A percentile compares a stretch with the other conserved stretches of the same genome.
phyloP scores from a whole-genome alignment of 1,140 invertebrate species.

The Wasmannia auropunctata region DNA sequence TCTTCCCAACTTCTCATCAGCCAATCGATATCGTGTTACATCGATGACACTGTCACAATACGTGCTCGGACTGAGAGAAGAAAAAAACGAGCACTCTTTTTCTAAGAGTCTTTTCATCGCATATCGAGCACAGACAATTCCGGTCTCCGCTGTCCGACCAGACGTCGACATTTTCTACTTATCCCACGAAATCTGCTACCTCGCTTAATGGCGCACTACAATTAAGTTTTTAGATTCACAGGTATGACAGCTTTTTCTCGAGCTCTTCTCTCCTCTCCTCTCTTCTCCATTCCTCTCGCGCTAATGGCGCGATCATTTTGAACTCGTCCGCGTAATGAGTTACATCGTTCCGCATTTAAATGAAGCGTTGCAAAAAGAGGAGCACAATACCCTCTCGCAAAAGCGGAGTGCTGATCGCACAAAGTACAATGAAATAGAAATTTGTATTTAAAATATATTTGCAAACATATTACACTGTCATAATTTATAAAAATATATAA shows the following conservation, averaged over 20 bases:
- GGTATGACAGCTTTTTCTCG: not conserved
- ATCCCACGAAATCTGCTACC: not conserved
- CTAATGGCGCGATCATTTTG: conserved; percentile 30
- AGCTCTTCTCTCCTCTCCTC: not conserved
- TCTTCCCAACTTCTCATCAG: not conserved
- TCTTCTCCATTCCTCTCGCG: no score
- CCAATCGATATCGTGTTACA: not conserved
- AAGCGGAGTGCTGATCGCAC: not conserved
- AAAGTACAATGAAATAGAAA: not conserved
- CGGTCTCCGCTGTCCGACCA: conserved; percentile 6
- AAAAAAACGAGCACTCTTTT: not conserved
- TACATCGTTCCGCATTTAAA: not conserved
- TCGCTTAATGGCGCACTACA: conserved; percentile 24
- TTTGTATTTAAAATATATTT: not conserved
- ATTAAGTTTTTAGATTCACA: conserved; percentile 44
- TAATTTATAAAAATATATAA: not conserved
- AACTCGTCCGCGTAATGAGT: conserved; percentile 25
- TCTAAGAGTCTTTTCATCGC: not conserved
- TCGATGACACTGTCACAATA: conserved; percentile 11
- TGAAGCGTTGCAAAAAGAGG: not conserved
- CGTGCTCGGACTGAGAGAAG: not conserved
- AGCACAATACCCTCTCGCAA: no score
- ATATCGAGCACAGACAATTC: not conserved
- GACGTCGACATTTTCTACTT: conserved; percentile 37
- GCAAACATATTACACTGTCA: no score